Percentiles rank a stretch among this genome's conserved stretches.
Evolutionary conservation across 2,797 vertebrate species (phyloP).

Genomic region (Hoplostethus atlanticus): DNA sequence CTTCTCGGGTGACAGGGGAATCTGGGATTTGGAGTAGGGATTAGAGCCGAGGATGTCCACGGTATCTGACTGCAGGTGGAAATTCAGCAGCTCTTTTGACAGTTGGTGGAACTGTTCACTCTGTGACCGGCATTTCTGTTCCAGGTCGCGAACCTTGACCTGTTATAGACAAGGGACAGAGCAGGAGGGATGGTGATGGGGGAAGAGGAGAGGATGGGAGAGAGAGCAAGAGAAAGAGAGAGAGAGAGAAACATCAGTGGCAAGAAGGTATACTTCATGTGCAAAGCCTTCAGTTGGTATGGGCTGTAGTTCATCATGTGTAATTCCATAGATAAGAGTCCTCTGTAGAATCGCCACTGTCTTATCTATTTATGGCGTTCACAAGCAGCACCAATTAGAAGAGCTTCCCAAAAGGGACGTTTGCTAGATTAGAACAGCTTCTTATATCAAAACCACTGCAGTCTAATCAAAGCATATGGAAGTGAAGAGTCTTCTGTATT

Average conservation of each 20-base stretch:
- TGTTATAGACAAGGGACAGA: conserved; percentile 62
- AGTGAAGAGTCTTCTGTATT: conserved; percentile 26
- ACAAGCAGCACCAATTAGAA: conserved; percentile 55
- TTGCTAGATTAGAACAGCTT: conserved; percentile 39
- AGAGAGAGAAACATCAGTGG: conserved; percentile 2
- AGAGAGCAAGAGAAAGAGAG: not conserved
- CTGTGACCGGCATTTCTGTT: conserved; percentile 92
- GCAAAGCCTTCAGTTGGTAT: conserved; percentile 8
- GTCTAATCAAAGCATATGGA: conserved; percentile 52
- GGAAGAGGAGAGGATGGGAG: not conserved
- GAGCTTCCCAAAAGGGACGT: conserved; percentile 44
- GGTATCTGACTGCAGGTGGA: conserved; percentile 85
- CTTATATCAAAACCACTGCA: conserved; percentile 36
- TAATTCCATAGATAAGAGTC: conserved; percentile 24
- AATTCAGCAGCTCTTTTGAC: conserved; percentile 90
- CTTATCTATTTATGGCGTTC: conserved; percentile 49
- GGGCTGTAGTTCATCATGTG: conserved; percentile 23
- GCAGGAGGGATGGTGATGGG: not conserved
- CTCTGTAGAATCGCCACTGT: conserved; percentile 17
- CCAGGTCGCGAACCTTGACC: conserved; percentile 93
- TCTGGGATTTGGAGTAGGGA: conserved; percentile 52
- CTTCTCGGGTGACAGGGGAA: conserved; percentile 72
- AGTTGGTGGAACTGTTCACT: conserved; percentile 91
- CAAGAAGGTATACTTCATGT: not conserved
- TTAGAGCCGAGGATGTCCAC: conserved; percentile 80